Base-by-base conservation (phyloP, 2,888 invertebrate species). In the Zygothrica quintamaculata region DNA sequence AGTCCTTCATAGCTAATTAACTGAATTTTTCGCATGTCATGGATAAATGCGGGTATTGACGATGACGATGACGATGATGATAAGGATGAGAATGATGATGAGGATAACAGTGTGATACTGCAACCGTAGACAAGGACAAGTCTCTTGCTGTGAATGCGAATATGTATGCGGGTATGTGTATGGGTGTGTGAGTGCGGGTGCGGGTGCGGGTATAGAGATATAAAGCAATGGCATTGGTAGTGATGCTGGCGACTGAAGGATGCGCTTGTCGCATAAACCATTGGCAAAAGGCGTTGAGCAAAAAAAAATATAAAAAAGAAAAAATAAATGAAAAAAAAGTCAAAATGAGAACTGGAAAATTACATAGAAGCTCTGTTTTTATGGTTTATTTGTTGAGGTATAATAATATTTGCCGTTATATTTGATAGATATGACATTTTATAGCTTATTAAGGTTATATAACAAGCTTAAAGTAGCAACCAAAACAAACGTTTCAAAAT, bases 1-100 rank as follows among this genome's bases (percentile, higher is more conserved):
- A 40, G 72, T 74, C 77, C 80, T 76, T 76, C 76, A 80, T 77
- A 80, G 76, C 76, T 80, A 76, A 76, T 76, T 80, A 80, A 80
- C 74, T 80, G 69, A 65, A 80, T 69, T 76, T 76, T 73, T n/a
- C 77, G 77, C 68, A 76, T 76, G 80, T 75, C 75, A 76, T 56
- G 53, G 37, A 37, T 25, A 44, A 47, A 46, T 65, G 67, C 65
- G 42, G 65, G 51, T 31, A 62, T 29, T 31, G 22, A 40, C 11
- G 18, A 40, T 40, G 15, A n/a, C 15, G 18, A 6, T 40, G 8
- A 18, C 4, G 25, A 4, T 40, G 11, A 11, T 40, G 5, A 18
- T 5, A 11, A 31, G 1, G 9, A 11, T 31, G 31, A 31, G 1
- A 5, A 11, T 31, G 31, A n/a, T 9, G 18, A 22, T 22, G 18